phyloP scores from a whole-genome alignment of 2,797 vertebrate species.

The Sciurus vulgaris region DNA sequence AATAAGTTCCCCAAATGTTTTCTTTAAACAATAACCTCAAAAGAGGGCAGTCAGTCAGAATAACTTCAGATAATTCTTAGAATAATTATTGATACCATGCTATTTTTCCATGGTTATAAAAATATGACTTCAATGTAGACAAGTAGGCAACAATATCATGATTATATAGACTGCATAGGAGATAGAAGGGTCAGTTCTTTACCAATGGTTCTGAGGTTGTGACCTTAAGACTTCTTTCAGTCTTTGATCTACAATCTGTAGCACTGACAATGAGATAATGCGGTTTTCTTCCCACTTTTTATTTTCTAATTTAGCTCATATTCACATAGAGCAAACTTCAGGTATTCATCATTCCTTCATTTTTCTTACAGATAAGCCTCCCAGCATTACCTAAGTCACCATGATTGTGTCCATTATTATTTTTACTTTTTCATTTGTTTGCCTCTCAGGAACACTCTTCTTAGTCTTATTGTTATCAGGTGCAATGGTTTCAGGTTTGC shows the following conservation, averaged over 20 bases:
- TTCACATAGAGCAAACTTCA: slow-evolving; percentile 15
- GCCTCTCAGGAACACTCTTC: slow-evolving; percentile 36
- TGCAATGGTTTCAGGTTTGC: slow-evolving; percentile 49
- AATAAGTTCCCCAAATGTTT: not conserved
- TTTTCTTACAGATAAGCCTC: slow-evolving; percentile 69
- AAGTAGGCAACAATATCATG: not conserved
- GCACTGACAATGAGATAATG: not conserved
- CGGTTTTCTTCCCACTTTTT: not conserved
- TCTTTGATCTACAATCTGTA: not conserved
- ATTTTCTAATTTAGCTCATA: slow-evolving; percentile 2
- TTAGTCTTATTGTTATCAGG: not conserved
- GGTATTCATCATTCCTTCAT: slow-evolving; percentile 40
- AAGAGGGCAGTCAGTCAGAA: not conserved
- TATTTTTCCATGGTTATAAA: not conserved
- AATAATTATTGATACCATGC: not conserved
- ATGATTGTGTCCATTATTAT: slow-evolving; percentile 56
- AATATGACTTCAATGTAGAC: not conserved
- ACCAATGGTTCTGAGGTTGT: not conserved
- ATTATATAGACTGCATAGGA: not conserved
- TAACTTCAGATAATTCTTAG: not conserved
- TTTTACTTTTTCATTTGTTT: slow-evolving; percentile 65
- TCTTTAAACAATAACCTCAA: not conserved
- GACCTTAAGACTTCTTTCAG: not conserved
- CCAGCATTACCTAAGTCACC: slow-evolving; percentile 46
- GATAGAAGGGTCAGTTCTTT: not conserved